Conservation (phyloP, 2,888 invertebrate species). For the Drosophila suboccidentalis region DNA sequence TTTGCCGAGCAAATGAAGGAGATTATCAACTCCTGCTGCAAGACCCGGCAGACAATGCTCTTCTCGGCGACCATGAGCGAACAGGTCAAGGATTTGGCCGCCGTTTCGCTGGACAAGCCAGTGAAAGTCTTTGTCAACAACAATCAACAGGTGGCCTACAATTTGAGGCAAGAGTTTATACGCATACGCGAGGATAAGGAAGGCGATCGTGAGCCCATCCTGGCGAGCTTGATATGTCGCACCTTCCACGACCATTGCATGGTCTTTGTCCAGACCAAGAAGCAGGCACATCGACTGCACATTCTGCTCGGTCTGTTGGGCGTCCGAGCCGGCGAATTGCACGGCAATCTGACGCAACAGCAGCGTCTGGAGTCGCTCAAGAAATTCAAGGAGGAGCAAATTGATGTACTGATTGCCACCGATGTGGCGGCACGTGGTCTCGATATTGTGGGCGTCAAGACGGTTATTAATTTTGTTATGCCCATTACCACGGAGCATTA, state of each 20-base stretch:
- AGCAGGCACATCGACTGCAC: slow-evolving; percentile 96
- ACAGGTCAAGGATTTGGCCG: slow-evolving; percentile 97
- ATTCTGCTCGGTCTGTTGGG: slow-evolving; percentile 96
- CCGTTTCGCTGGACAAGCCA: slow-evolving; percentile 96
- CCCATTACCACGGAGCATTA: slow-evolving; percentile 98
- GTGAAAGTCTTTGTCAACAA: slow-evolving; percentile 98
- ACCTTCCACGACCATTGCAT: slow-evolving; percentile 97
- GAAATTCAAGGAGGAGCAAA: slow-evolving; percentile 94
- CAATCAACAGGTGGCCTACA: slow-evolving; percentile 97
- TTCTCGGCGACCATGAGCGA: slow-evolving; percentile 99
- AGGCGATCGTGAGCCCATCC: slow-evolving; percentile 95
- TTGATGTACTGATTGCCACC: slow-evolving; percentile 96
- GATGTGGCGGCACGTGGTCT: slow-evolving; percentile 97
- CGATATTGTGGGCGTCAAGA: slow-evolving; percentile 98
- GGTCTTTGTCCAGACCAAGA: slow-evolving; percentile 98
- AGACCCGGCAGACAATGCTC: slow-evolving; percentile 97
- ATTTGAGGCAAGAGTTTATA: slow-evolving; percentile 98
- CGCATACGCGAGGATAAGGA: slow-evolving; percentile 95
- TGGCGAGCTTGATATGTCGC: slow-evolving; percentile 93
- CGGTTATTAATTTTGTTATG: slow-evolving; percentile 98
- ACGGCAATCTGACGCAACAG: slow-evolving; percentile 98
- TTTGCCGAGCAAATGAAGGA: slow-evolving; percentile 99
- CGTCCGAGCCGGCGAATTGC: slow-evolving; percentile 94
- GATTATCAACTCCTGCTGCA: slow-evolving; percentile 96
- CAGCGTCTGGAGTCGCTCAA: slow-evolving; percentile 96